A percentile compares a stretch with the other conserved stretches of the same genome.
These are phyloP conservation scores for Bombus fervidus DNA, from an alignment of 1,140 invertebrate species.

Conservation along the genomic window DNA sequence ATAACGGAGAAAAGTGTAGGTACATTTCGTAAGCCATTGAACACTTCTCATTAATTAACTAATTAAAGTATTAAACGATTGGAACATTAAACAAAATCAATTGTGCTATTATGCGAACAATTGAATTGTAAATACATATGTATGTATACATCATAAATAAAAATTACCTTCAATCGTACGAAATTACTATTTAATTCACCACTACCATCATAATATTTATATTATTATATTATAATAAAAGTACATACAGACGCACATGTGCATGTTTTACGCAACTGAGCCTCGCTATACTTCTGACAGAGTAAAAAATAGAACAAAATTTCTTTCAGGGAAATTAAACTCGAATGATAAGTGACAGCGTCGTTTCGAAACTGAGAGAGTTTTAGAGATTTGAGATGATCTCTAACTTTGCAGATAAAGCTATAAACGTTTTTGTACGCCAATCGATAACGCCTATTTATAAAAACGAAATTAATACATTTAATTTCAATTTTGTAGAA, in stretches of 20 bases:
- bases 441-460: too few species aligned
- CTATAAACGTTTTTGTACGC: too few species aligned
- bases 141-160: background rate
- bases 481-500: too few species aligned
- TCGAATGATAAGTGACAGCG: background rate
- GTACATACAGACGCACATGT: background rate
- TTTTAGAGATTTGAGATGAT: too few species aligned
- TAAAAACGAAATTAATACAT: too few species aligned
- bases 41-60: background rate
- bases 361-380: background rate
- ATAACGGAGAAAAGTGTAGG: too few species aligned
- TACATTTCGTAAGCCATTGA: background rate
- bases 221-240: background rate
- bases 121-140: conserved; percentile 23
- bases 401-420: too few species aligned
- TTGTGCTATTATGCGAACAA: background rate
- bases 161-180: background rate
- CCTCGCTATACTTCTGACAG: background rate
- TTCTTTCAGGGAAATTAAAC: background rate
- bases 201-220: background rate
- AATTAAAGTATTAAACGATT: conserved; percentile 11
- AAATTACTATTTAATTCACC: background rate
- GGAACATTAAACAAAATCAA: background rate
- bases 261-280: too few species aligned
- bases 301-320: background rate